Evolutionary conservation across 2,113 vertebrate genomes (phyloP).

Genomic region (western clawed frog (Xenopus tropicalis)): DNA sequence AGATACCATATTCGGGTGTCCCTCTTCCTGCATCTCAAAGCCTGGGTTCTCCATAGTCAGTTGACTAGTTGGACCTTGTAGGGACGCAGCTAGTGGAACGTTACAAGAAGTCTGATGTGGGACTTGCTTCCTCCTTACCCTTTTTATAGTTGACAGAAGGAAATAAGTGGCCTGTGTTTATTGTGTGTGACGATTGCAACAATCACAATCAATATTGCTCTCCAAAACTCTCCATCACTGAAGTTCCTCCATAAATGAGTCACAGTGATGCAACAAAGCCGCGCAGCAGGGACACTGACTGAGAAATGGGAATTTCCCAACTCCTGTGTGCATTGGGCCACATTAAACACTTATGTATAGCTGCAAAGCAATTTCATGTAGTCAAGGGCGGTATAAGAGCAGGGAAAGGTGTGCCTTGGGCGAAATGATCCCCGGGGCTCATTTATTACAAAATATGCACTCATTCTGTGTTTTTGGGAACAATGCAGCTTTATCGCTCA

Average conservation of each 20-base stretch:
- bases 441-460: too few relatives aligned
- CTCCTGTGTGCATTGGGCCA: too few relatives aligned
- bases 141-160: conserved; percentile 31
- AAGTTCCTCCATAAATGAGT: conserved; percentile 33
- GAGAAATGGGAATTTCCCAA: conserved; percentile 18
- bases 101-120: not conserved
- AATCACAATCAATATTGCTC: conserved; percentile 1
- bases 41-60: conserved; percentile 56
- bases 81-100: not conserved
- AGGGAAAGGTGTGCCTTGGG: too few relatives aligned
- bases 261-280: not conserved
- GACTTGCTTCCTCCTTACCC: not conserved
- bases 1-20: not conserved
- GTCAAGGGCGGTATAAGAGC: too few relatives aligned
- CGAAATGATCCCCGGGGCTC: too few relatives aligned
- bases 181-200: not conserved
- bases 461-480: too few relatives aligned
- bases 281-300: conserved; percentile 2
- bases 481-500: too few relatives aligned
- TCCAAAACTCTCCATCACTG: not conserved
- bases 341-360: too few relatives aligned
- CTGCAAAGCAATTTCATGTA: too few relatives aligned
- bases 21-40: conserved; percentile 56
- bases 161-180: conserved; percentile 10
- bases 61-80: too few relatives aligned